Percentiles rank a stretch among this genome's conserved stretches.
These are phyloP conservation scores for Megathymus violae DNA, from an alignment of 1,140 invertebrate genomes.

Conservation along the genomic window DNA sequence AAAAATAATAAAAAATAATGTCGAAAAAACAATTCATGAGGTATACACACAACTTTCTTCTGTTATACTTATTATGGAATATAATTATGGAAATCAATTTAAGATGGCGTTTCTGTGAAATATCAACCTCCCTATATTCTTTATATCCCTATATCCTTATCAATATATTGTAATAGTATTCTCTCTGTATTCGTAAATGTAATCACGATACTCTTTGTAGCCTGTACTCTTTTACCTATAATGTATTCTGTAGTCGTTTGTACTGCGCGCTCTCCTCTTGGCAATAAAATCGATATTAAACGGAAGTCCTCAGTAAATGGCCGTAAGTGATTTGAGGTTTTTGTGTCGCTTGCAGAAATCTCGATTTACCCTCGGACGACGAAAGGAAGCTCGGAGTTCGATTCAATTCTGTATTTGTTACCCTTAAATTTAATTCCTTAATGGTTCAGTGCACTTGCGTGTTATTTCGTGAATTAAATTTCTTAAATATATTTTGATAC, in stretches of 20 bases:
- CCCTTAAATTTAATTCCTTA: constrained; percentile 5
- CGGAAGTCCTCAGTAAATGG: neutral
- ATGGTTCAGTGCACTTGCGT: constrained; percentile 22
- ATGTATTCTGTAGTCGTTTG: neutral
- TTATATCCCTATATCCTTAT: too few relatives aligned
- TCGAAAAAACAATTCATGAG: too few relatives aligned
- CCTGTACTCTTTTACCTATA: too few relatives aligned
- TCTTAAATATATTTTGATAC: neutral
- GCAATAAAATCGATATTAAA: neutral
- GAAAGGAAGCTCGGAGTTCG: neutral
- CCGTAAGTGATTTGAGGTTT: neutral
- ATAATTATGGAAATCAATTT: too few relatives aligned
- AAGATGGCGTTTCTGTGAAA: too few relatives aligned
- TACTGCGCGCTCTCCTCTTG: neutral
- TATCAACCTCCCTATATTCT: too few relatives aligned
- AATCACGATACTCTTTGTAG: too few relatives aligned
- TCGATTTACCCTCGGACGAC: constrained; percentile 2
- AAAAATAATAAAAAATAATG: too few relatives aligned
- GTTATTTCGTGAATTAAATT: constrained; percentile 21
- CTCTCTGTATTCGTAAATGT: too few relatives aligned
- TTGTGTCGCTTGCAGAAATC: neutral
- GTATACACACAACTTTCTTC: too few relatives aligned
- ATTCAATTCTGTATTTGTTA: neutral
- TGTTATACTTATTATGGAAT: too few relatives aligned
- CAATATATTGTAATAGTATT: too few relatives aligned